A percentile compares a stretch with the other conserved stretches of the same genome.
phyloP scores from a whole-genome alignment of 2,113 vertebrate genomes.

The Hemiscyllium ocellatum region DNA sequence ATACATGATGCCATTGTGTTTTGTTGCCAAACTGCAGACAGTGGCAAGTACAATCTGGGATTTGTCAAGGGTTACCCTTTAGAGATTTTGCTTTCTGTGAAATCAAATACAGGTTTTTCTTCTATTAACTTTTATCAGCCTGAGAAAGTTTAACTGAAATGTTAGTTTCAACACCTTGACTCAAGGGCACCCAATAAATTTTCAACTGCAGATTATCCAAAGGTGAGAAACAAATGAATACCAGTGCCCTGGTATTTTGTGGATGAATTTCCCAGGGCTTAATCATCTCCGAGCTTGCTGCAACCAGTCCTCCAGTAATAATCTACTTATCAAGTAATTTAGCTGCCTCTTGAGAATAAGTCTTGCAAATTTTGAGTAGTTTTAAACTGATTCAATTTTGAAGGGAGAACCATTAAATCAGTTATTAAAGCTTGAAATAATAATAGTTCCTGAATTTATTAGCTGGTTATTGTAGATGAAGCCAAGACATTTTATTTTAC shows the following conservation, averaged over 20 bases:
- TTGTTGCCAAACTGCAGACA: slow-evolving; percentile 55
- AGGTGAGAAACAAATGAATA: slow-evolving; percentile 49
- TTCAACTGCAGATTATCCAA: slow-evolving; percentile 50
- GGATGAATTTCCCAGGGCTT: slow-evolving; percentile 69
- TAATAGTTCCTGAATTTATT: slow-evolving; percentile 54
- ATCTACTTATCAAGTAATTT: slow-evolving; percentile 68
- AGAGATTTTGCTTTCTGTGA: background rate
- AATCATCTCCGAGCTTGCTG: slow-evolving; percentile 60
- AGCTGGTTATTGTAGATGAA: slow-evolving; percentile 48
- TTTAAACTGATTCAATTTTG: slow-evolving; percentile 52
- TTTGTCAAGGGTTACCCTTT: slow-evolving; percentile 46
- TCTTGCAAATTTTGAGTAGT: slow-evolving; percentile 67
- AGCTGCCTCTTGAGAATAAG: slow-evolving; percentile 53
- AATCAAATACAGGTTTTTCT: slow-evolving; percentile 14
- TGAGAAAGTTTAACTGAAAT: slow-evolving; percentile 42
- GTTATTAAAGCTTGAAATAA: slow-evolving; percentile 53
- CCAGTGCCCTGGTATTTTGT: slow-evolving; percentile 50
- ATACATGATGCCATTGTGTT: slow-evolving; percentile 48
- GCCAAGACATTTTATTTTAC: slow-evolving; percentile 42
- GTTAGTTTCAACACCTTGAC: slow-evolving; percentile 16
- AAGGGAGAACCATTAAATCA: slow-evolving; percentile 52
- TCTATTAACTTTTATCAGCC: background rate
- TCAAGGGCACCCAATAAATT: slow-evolving; percentile 41
- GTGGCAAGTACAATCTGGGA: slow-evolving; percentile 43
- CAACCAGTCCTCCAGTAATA: slow-evolving; percentile 64